Percentiles rank a stretch among this genome's conserved stretches.
Conservation (phyloP, 2,113 vertebrate species). For the Herpetotheres cachinnans region DNA sequence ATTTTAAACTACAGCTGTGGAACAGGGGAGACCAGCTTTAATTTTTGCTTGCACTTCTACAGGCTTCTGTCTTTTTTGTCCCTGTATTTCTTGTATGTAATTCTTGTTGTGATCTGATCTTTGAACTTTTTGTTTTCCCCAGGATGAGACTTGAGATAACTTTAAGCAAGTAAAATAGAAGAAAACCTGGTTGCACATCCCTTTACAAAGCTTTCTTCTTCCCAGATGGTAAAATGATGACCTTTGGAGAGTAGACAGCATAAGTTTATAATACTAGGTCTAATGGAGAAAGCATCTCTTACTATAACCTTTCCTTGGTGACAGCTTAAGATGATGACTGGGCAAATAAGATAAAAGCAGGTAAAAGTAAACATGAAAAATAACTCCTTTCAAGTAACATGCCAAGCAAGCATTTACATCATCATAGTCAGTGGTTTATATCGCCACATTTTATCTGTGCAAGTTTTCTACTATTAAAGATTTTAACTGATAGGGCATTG, state of each 20-base stretch:
- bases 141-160: neutral
- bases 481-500: neutral
- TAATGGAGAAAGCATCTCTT: neutral
- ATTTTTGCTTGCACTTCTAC: neutral
- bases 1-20: neutral
- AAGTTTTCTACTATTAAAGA: neutral
- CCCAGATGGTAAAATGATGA: neutral
- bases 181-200: neutral
- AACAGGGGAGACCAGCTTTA: neutral
- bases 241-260: neutral
- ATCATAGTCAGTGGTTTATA: neutral
- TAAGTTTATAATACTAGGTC: neutral
- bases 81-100: neutral
- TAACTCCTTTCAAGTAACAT: neutral
- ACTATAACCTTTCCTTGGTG: neutral
- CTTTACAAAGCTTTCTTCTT: neutral
- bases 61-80: neutral
- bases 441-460: neutral
- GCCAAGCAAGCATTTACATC: neutral
- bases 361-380: neutral
- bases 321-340: neutral
- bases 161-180: neutral
- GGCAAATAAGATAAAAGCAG: neutral
- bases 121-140: neutral
- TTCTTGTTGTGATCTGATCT: neutral